These are phyloP conservation scores for Tetranychus piercei DNA, from an alignment of 2,888 invertebrate species.

Conservation along the genomic window DNA sequence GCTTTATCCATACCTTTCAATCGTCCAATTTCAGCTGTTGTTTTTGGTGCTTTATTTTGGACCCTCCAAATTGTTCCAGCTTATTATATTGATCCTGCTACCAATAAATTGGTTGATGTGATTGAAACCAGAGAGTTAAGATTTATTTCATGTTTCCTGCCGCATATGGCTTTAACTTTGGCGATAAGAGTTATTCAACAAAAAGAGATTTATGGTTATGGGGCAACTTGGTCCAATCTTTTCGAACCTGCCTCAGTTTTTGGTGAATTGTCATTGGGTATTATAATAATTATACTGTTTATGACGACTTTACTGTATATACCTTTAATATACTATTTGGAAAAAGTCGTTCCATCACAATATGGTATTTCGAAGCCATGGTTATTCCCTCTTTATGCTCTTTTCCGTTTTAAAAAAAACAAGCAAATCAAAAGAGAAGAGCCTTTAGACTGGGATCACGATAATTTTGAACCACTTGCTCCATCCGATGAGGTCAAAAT, in stretches of 20 bases:
- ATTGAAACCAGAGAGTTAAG: neutral
- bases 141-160: neutral
- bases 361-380: slow-evolving; percentile 63
- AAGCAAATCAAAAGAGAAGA: slow-evolving; percentile 16
- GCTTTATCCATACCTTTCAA: neutral
- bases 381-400: slow-evolving; percentile 50
- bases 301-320: slow-evolving; percentile 51
- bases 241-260: slow-evolving; percentile 17
- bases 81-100: neutral
- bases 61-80: neutral
- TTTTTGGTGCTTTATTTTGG: neutral
- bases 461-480: slow-evolving; percentile 22
- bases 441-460: neutral
- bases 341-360: slow-evolving; percentile 69
- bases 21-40: slow-evolving; percentile 5
- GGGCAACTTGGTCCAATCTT: slow-evolving; percentile 3
- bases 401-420: slow-evolving; percentile 28
- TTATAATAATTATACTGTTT: slow-evolving; percentile 50
- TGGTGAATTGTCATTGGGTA: slow-evolving; percentile 28
- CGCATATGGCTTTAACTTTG: slow-evolving; percentile 1
- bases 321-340: slow-evolving; percentile 59
- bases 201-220: slow-evolving; percentile 1
- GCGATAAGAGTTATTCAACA: neutral
- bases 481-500: neutral
- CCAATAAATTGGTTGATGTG: neutral